Evolutionary conservation across 2,888 invertebrate genomes (phyloP).

Genomic region (Pristionchus japonicus): DNA sequence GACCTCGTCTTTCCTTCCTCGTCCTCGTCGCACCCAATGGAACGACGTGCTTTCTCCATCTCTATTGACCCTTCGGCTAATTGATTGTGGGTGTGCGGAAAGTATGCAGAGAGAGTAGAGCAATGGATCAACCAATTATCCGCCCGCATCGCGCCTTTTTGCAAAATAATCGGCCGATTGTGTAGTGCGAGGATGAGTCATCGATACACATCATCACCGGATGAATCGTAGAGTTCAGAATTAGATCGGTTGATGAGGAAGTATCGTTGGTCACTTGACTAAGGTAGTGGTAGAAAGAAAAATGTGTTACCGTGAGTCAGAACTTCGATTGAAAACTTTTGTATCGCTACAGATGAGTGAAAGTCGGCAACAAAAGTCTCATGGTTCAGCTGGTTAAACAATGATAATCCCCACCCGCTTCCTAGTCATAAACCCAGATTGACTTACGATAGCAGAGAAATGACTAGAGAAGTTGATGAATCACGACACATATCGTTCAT

Average conservation of each 20-base stretch:
- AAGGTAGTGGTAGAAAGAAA: too few species aligned
- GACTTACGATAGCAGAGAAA: neutral
- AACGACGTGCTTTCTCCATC: neutral
- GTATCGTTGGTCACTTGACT: too few species aligned
- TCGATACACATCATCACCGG: neutral
- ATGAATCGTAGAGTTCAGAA: neutral
- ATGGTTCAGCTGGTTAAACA: neutral
- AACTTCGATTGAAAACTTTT: too few species aligned
- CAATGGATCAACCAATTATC: conserved; percentile 19
- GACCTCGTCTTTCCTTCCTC: neutral
- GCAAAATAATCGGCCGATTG: neutral
- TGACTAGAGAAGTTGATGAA: neutral
- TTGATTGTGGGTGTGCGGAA: neutral
- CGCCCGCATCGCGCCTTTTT: neutral
- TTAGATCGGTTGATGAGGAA: neutral
- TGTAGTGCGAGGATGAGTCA: neutral
- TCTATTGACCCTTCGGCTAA: neutral
- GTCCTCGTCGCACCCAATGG: neutral
- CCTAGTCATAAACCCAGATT: neutral
- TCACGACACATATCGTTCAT: neutral
- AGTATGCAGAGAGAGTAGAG: neutral
- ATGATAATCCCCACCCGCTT: neutral
- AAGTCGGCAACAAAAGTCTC: neutral
- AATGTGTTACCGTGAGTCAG: too few species aligned
- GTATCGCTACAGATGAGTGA: neutral